Percentiles rank a stretch among this genome's conserved stretches.
These are phyloP conservation scores for Nothocercus julius DNA, from an alignment of 2,113 vertebrate genomes.

Conservation along the genomic window DNA sequence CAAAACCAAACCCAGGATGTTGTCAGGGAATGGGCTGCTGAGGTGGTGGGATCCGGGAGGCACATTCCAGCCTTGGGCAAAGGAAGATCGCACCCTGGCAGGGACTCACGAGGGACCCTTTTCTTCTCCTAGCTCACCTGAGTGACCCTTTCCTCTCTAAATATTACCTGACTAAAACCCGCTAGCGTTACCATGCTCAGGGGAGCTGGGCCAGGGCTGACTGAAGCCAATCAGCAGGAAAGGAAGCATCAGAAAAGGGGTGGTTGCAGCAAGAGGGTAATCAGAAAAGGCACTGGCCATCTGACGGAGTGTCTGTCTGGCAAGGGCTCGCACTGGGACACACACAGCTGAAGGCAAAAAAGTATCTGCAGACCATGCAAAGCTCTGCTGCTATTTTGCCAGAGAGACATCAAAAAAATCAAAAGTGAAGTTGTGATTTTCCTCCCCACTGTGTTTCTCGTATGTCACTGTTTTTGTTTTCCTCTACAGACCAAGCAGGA, in stretches of 20 bases:
- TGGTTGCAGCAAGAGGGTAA: neutral
- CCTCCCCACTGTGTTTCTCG: neutral
- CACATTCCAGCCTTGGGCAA: neutral
- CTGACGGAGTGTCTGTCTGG: neutral
- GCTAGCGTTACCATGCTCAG: neutral
- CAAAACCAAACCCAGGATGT: neutral
- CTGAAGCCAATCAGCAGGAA: neutral
- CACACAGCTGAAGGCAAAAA: neutral
- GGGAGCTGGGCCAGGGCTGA: neutral
- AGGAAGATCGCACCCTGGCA: neutral
- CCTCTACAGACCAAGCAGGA: neutral
- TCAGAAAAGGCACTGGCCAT: neutral
- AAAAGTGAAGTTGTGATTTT: neutral
- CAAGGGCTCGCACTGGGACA: neutral
- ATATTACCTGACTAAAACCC: neutral
- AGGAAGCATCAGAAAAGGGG: neutral
- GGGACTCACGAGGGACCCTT: neutral
- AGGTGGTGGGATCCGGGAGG: neutral
- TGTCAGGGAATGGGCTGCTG: neutral
- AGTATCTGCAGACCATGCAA: neutral
- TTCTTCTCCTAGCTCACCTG: neutral
- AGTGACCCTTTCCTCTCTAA: neutral
- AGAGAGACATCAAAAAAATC: neutral
- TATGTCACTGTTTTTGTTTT: neutral
- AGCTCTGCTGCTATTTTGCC: constrained; percentile 17